phyloP scores from a whole-genome alignment of 2,888 invertebrate genomes.

The Helobdella robusta region DNA sequence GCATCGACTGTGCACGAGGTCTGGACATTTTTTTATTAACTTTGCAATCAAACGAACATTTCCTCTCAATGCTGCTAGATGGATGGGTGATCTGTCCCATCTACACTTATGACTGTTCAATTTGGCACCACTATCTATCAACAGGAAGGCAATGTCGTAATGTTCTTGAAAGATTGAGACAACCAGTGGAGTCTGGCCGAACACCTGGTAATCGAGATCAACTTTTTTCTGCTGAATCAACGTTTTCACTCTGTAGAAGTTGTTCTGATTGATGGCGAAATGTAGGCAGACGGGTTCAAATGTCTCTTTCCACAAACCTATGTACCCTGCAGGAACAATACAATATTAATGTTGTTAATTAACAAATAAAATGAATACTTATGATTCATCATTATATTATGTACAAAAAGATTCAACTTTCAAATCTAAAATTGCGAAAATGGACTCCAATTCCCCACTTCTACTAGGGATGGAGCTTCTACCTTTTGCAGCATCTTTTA shows the following conservation, averaged over 20 bases:
- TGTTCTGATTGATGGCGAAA: slow-evolving; percentile 5
- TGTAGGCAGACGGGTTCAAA: slow-evolving; percentile 9
- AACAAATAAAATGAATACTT: too few species aligned
- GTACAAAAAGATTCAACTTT: too few species aligned
- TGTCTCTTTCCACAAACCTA: not conserved
- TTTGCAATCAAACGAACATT: not conserved
- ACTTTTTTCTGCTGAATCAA: not conserved
- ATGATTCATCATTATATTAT: too few species aligned
- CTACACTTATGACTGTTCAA: not conserved
- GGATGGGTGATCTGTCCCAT: slow-evolving; percentile 6
- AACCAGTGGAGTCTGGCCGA: slow-evolving; percentile 8
- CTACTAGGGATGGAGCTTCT: too few species aligned
- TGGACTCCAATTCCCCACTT: too few species aligned
- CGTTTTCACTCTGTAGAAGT: not conserved
- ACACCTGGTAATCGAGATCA: slow-evolving; percentile 3
- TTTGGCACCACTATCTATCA: slow-evolving; percentile 18
- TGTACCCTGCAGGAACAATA: not conserved
- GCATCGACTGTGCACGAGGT: too few species aligned
- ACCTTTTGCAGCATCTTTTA: too few species aligned
- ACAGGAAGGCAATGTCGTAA: slow-evolving; percentile 9
- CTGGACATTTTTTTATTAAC: not conserved
- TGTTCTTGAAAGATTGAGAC: slow-evolving; percentile 3
- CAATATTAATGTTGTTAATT: not conserved
- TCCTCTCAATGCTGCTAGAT: slow-evolving; percentile 15
- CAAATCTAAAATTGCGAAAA: too few species aligned